These are phyloP conservation scores for Physocephala rufipes DNA, from an alignment of 2,888 invertebrate species.

Conservation along the genomic window DNA sequence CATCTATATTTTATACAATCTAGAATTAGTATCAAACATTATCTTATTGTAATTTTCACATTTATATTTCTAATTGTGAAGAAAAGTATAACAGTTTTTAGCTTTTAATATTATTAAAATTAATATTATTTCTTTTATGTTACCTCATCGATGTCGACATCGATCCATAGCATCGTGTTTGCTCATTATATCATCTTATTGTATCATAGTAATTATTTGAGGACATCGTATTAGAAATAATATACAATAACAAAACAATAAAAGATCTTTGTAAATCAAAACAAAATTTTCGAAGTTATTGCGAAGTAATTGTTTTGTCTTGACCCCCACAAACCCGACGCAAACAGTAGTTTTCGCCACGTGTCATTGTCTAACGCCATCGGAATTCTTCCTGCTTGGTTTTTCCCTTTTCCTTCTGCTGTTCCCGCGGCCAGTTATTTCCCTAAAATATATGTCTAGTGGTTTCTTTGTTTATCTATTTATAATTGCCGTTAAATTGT, in stretches of 20 bases:
- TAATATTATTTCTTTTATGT: constrained; percentile 37
- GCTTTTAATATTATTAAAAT: constrained; percentile 30
- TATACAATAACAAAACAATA: constrained; percentile 5
- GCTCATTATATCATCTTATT: too few relatives aligned
- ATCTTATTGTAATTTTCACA: constrained; percentile 5
- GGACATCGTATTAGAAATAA: constrained; percentile 39
- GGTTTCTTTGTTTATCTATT: too few relatives aligned
- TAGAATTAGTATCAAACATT: constrained; percentile 35
- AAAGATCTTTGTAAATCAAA: not conserved
- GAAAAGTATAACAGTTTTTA: constrained; percentile 39
- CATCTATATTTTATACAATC: constrained; percentile 28
- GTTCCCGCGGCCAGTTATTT: too few relatives aligned
- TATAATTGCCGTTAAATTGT: too few relatives aligned
- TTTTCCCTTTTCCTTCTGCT: too few relatives aligned
- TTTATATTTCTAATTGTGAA: constrained; percentile 38
- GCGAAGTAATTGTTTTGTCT: not conserved
- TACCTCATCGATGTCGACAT: constrained; percentile 47
- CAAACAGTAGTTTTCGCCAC: too few relatives aligned
- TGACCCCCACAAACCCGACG: too few relatives aligned
- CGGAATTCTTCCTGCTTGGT: too few relatives aligned
- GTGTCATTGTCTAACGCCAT: too few relatives aligned
- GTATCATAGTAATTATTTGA: too few relatives aligned
- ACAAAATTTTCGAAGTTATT: constrained; percentile 12
- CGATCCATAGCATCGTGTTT: too few relatives aligned
- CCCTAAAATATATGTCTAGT: too few relatives aligned